phyloP scores from a whole-genome alignment of 2,888 invertebrate genomes.

The Eupithecia pulchellata region DNA sequence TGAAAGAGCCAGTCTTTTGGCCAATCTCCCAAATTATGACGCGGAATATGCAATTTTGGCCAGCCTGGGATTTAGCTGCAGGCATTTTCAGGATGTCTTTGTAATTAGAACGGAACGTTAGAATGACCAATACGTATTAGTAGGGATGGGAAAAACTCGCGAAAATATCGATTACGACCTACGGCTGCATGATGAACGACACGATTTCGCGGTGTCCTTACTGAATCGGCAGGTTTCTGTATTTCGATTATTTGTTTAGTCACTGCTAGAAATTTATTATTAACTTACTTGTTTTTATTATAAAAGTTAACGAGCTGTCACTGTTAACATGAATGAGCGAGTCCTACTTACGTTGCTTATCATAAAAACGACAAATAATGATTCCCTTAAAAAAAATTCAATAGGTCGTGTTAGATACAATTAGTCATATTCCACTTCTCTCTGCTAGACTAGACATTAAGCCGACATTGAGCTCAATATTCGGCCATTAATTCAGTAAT shows the following conservation, averaged over 20 bases:
- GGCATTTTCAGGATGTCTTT: conserved; percentile 58
- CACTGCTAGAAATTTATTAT: background rate
- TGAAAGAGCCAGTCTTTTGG: conserved; percentile 17
- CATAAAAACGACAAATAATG: background rate
- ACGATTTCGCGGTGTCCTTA: background rate
- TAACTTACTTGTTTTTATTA: background rate
- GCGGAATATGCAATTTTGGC: conserved; percentile 42
- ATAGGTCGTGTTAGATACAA: background rate
- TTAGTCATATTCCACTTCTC: background rate
- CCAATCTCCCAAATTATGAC: conserved; percentile 49
- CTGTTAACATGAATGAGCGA: background rate
- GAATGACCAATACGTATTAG: conserved; percentile 42
- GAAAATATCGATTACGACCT: background rate
- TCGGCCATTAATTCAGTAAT: conserved; percentile 22
- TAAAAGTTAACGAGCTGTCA: background rate
- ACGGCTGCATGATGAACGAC: background rate
- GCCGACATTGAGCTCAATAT: conserved; percentile 18
- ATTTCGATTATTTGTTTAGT: background rate
- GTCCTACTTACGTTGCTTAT: background rate
- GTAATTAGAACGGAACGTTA: conserved; percentile 50
- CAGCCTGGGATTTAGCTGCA: conserved; percentile 68
- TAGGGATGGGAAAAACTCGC: conserved; percentile 10
- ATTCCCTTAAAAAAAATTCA: background rate
- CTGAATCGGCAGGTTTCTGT: background rate
- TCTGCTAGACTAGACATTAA: conserved; percentile 4